phyloP scores from a whole-genome alignment of 2,113 vertebrate genomes.

The Anas platyrhynchos region DNA sequence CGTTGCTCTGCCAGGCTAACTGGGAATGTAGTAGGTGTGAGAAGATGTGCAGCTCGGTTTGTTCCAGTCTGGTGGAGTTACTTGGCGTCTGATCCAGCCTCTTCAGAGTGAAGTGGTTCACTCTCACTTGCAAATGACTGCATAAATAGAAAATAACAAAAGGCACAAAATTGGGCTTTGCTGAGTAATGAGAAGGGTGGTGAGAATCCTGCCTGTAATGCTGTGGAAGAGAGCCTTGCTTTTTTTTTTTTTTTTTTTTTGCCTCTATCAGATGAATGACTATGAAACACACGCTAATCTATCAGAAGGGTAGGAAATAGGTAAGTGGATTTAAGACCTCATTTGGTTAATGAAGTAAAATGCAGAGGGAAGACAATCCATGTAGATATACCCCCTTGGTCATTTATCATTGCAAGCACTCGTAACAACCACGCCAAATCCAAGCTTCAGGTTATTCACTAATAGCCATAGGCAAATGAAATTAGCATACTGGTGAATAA shows the following conservation, averaged over 20 bases:
- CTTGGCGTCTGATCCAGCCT: not conserved
- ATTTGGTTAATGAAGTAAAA: slow-evolving; percentile 76
- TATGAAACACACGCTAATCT: slow-evolving; percentile 44
- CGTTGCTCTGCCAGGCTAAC: not conserved
- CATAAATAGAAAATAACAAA: not conserved
- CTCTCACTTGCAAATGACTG: slow-evolving; percentile 33
- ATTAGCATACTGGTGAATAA: slow-evolving; percentile 59
- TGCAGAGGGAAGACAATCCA: slow-evolving; percentile 26
- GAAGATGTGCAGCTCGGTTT: not conserved
- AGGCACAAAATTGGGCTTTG: slow-evolving; percentile 20
- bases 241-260: not conserved
- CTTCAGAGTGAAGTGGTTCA: not conserved
- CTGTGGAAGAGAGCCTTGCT: not conserved
- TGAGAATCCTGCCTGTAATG: not conserved
- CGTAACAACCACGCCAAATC: slow-evolving; percentile 36
- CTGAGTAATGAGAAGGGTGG: slow-evolving; percentile 14
- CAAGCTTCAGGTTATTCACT: slow-evolving; percentile 44
- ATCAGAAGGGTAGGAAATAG: slow-evolving; percentile 51
- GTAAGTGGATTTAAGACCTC: slow-evolving; percentile 52
- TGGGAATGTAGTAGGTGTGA: not conserved
- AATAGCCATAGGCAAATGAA: slow-evolving; percentile 67
- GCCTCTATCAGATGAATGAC: slow-evolving; percentile 48
- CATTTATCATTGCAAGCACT: slow-evolving; percentile 59
- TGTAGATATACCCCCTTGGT: slow-evolving; percentile 39
- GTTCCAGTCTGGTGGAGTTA: not conserved